A percentile compares a stretch with the other conserved stretches of the same genome.
Conservation (phyloP, 2,888 invertebrate genomes). For the Polylopha cassiicola region DNA sequence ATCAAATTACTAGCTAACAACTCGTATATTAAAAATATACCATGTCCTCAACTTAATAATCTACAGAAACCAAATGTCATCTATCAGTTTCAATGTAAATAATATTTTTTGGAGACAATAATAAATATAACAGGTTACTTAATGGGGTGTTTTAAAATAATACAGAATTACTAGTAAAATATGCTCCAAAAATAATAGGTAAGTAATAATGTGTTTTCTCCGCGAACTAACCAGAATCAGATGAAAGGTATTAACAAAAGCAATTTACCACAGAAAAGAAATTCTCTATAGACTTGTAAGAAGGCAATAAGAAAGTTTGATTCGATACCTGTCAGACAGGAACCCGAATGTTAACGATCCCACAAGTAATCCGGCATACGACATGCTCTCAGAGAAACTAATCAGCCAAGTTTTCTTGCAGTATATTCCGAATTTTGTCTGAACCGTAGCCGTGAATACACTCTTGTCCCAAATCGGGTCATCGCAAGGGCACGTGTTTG, state of each 20-base stretch:
- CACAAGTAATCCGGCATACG: constrained; percentile 48
- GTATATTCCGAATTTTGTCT: constrained; percentile 46
- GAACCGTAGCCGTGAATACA: constrained; percentile 51
- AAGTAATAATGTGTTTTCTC: too few species aligned
- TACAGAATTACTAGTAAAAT: too few species aligned
- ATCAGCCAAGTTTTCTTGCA: constrained; percentile 50
- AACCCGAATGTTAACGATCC: constrained; percentile 53
- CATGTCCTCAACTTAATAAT: too few species aligned
- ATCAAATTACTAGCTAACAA: too few species aligned
- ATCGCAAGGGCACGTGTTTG: constrained; percentile 46
- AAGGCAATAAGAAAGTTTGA: background rate
- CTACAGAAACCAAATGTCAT: too few species aligned
- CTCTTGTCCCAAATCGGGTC: constrained; percentile 44
- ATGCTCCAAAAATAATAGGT: too few species aligned
- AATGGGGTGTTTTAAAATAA: too few species aligned
- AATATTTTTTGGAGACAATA: too few species aligned
- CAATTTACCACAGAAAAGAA: constrained; percentile 1
- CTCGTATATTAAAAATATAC: too few species aligned
- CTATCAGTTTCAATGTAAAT: too few species aligned
- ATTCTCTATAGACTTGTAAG: background rate
- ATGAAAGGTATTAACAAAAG: constrained; percentile 23
- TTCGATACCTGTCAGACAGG: constrained; percentile 50
- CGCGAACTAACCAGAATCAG: too few species aligned
- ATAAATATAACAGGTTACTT: too few species aligned
- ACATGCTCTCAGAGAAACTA: constrained; percentile 51